phyloP scores from a whole-genome alignment of 2,888 invertebrate species.

The Cartodere bifasciata region DNA sequence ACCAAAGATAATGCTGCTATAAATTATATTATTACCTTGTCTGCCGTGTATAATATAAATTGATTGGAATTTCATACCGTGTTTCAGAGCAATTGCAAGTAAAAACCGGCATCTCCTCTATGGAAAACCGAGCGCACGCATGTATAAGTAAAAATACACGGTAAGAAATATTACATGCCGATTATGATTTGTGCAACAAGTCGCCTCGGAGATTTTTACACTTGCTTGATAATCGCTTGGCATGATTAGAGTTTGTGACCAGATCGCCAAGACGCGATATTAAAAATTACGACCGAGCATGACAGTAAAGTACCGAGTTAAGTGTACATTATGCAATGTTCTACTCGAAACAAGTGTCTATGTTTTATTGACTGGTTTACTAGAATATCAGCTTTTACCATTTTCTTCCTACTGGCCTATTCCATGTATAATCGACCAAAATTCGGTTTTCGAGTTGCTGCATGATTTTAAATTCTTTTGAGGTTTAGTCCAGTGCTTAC shows the following conservation, averaged over 20 bases:
- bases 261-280: conserved; percentile 2
- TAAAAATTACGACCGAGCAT: too few species aligned
- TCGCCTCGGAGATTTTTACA: conserved; percentile 18
- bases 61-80: conserved; percentile 37
- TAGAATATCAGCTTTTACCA: too few species aligned
- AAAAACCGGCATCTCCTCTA: conserved; percentile 28
- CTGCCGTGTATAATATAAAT: conserved; percentile 36
- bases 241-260: conserved; percentile 5
- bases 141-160: conserved; percentile 25
- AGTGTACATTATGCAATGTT: too few species aligned
- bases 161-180: conserved; percentile 27
- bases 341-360: too few species aligned
- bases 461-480: too few species aligned
- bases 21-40: conserved; percentile 38
- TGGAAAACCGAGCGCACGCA: conserved; percentile 30
- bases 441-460: too few species aligned
- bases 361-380: too few species aligned
- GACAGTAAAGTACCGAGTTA: too few species aligned
- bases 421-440: too few species aligned
- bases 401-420: too few species aligned
- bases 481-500: too few species aligned
- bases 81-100: conserved; percentile 33
- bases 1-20: conserved; percentile 32
- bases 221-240: conserved; percentile 7
- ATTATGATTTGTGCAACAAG: conserved; percentile 30